Conservation (phyloP, 1,140 invertebrate species). For the Aradophagus sp. region DNA sequence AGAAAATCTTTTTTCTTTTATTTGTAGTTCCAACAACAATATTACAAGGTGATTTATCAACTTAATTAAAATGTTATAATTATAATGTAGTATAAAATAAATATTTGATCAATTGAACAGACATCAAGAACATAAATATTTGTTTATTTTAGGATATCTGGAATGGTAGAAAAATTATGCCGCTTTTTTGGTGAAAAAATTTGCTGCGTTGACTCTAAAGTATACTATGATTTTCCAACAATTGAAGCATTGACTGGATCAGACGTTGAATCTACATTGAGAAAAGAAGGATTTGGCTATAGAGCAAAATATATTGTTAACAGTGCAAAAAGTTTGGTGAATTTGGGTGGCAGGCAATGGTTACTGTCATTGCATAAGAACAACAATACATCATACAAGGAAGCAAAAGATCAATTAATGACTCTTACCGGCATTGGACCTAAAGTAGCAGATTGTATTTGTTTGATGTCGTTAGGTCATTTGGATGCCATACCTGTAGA, state of each 20-base stretch:
- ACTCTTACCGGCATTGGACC: slow-evolving; percentile 89
- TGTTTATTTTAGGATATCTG: slow-evolving; percentile 80
- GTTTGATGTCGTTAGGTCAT: slow-evolving; percentile 96
- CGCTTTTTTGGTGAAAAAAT: slow-evolving; percentile 86
- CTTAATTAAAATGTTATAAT: slow-evolving; percentile 22
- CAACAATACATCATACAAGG: slow-evolving; percentile 78
- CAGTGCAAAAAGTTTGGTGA: slow-evolving; percentile 80
- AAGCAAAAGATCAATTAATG: slow-evolving; percentile 84
- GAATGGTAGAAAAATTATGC: slow-evolving; percentile 95
- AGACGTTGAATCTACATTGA: slow-evolving; percentile 82
- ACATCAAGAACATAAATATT: neutral
- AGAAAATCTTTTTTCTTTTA: slow-evolving; percentile 96
- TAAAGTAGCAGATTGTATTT: slow-evolving; percentile 99
- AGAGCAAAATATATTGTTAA: slow-evolving; percentile 89
- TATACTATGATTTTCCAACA: slow-evolving; percentile 88
- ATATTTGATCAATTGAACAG: slow-evolving; percentile 32
- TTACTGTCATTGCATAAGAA: slow-evolving; percentile 79
- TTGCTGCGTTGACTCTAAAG: slow-evolving; percentile 78
- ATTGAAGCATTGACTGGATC: slow-evolving; percentile 78
- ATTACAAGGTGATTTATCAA: slow-evolving; percentile 81
- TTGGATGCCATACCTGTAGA: slow-evolving; percentile 94
- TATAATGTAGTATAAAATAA: slow-evolving; percentile 2
- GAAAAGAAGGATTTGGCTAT: slow-evolving; percentile 92
- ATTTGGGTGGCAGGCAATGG: slow-evolving; percentile 83
- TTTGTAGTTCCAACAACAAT: slow-evolving; percentile 98